Base-by-base conservation (phyloP, 92 coral and sea anemone genomes). In the Zoanthus gigantus region DNA sequence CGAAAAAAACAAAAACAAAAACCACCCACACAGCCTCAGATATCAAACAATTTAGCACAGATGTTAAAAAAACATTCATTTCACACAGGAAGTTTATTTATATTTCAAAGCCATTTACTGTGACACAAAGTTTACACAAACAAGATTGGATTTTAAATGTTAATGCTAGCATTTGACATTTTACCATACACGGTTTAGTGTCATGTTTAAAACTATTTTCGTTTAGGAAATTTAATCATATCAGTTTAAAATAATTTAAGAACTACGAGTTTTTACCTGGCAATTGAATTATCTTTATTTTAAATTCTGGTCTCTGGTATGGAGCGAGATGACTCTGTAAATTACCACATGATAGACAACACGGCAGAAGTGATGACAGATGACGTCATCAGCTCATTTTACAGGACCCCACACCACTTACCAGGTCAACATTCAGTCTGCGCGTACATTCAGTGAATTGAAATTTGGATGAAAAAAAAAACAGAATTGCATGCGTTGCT, bases 71-170 rank as follows among this genome's bases (percentile, higher is more conserved):
- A 37, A 79, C 53, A 79, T 50, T 60, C 10, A 37, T 14, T 79
- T 79, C 72, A 79, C 84, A 79, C 84, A 79, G 84, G 84, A 79
- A 79, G 84, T 79, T 79, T 79, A 79, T 65, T 17, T 79, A 7
- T 3, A 17, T 6, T 48, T 11, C 34, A n/a, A 47, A 10, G 61
- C 46, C 32, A 48, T 18, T 23, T 47, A 17, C 29, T 47, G 28
- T 48, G 56, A 53, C 77, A 17, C 5, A 0, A 75, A 75, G 50
- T 75, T 75, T 48, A 46, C n/a, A 48, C n/a, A 47, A 46, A 9
- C 57, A 23, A 75, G 16, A 28, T 44, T 29, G 13, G 29, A 46
- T 63, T 63, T n/a, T 63, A 63, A 63, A 63, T n/a, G 69, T 63
- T 17, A 18, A 63, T 63, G 9, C 2, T 63, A 37, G 42, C 34